Conservation (phyloP, 2,797 vertebrate genomes). For the Aphelocoma californica region DNA sequence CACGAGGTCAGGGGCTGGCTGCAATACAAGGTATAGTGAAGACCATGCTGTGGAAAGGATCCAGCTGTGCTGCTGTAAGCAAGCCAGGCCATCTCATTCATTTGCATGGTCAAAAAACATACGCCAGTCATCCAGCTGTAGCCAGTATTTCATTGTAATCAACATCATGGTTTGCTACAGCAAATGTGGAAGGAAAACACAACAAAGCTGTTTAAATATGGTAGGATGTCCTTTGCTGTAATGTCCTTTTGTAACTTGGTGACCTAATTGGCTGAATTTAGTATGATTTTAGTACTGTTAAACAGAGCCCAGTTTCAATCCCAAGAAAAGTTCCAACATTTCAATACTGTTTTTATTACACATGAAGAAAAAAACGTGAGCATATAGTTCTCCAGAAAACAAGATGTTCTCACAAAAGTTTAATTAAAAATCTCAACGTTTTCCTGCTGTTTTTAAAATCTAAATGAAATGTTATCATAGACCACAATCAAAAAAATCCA, state of each 20-base stretch:
- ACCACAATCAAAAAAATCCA: not conserved
- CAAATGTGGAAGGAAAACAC: not conserved
- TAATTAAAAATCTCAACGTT: conserved; percentile 16
- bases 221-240: not conserved
- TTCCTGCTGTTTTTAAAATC: not conserved
- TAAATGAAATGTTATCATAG: not conserved
- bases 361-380: not conserved
- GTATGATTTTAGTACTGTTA: not conserved
- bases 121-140: not conserved
- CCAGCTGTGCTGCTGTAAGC: not conserved
- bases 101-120: not conserved
- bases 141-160: not conserved
- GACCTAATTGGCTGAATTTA: not conserved
- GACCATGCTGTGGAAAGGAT: not conserved
- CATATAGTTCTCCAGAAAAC: not conserved
- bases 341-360: conserved; percentile 12
- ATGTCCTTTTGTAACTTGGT: not conserved
- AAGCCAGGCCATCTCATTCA: not conserved
- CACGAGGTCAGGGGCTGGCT: not conserved
- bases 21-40: not conserved
- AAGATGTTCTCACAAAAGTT: conserved; percentile 11
- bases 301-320: not conserved
- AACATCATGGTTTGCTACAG: not conserved
- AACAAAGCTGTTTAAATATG: not conserved
- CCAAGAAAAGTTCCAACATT: not conserved